Evolutionary conservation across 2,113 vertebrate genomes (phyloP), one percentile per base, ranked within the genome.

Genomic region (Trichomycterus rosablanca): DNA sequence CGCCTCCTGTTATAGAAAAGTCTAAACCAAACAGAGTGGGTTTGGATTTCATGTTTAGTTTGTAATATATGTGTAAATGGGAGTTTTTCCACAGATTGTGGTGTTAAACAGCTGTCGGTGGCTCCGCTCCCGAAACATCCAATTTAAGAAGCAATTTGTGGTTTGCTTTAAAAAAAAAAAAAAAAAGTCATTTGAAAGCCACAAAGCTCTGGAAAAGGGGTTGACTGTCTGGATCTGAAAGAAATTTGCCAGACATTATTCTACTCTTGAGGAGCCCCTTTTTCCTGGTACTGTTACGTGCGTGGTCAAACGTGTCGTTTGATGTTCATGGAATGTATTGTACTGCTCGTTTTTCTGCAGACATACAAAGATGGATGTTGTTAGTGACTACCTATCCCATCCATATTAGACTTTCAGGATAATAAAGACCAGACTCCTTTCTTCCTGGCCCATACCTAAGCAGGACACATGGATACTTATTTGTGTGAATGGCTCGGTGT

Each of bases 101-200:
- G 53, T 9, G 15, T 63, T 56, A 14, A 30, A 57, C 63, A 44
- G 59, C 61, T n/a, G 48, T 54, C 16, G 58, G 43, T 70, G 56
- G 61, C 59, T 34, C 15, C 23, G 37, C 40, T 62, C 62, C 58
- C 49, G 65, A 63, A 59, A 64, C 48, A 37, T 44, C n/a, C 55
- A 55, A 65, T 74, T 65, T 68, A 57, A 51, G 39, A 39, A 45
- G 55, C 55, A 43, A 53, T 71, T 71, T 73, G 56, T 46, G 56
- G 60, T 59, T 32, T 44, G 16, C 49, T 66, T 37, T 50, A 50
- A 52, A 62, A 55, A 71, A 66, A n/a, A n/a, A 32, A 32, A 32
- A 32, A 37, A 48, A 55, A 58, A 58, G 56, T 68, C 34, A 42
- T 67, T 53, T 58, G 20, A 63, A 64, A 69, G 48, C 44, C 49